Evolutionary conservation across 2,113 vertebrate species (phyloP), one percentile per base, ranked within the genome.

Genomic region (Sturnira hondurensis): DNA sequence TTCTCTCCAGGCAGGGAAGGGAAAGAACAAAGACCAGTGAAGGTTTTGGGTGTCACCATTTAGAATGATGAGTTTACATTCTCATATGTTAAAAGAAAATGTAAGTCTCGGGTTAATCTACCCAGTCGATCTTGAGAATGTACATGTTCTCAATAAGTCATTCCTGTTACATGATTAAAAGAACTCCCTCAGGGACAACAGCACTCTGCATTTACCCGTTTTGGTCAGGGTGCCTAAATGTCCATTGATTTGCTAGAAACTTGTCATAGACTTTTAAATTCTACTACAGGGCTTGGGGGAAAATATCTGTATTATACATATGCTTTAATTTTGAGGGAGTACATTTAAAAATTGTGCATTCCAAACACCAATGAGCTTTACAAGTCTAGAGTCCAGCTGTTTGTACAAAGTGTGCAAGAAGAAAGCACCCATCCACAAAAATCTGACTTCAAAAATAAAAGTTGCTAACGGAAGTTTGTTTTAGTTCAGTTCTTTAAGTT

Each of bases 171-270:
- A 12, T 4, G 13, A 63, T 96, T 90, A 84, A 96, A 87, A 71
- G 47, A 80, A 50, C 85, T 26, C 68, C 93, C 91, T 54, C 50
- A 63, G 38, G 41, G 63, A 83, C 1, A 31, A 12, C 3, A 58
- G 76, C 3, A 61, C 5, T 94, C 88, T 74, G 11, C 96, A 20
- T 95, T 89, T 98, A 95, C 96, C 91, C 95, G 41, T 96, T 89
- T 38, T 2, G 94, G 96, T 97, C 94, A 97, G 38, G 31, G n/a
- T 15, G 43, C 4, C 65, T 96, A 89, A 94, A 16, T 96, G 65
- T 89, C 58, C 89, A 93, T n/a, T 97, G 96, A 97, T 98, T 58
- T 96, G 74, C 70, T 95, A 93, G 97, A 52, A 97, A 41, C 14
- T 0, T 33, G 1, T 70, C 89, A 97, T 94, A 96, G 93, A 85